A percentile compares a stretch with the other conserved stretches of the same genome.
Evolutionary conservation across 2,797 vertebrate genomes (phyloP).

Genomic region (Mus minutoides): DNA sequence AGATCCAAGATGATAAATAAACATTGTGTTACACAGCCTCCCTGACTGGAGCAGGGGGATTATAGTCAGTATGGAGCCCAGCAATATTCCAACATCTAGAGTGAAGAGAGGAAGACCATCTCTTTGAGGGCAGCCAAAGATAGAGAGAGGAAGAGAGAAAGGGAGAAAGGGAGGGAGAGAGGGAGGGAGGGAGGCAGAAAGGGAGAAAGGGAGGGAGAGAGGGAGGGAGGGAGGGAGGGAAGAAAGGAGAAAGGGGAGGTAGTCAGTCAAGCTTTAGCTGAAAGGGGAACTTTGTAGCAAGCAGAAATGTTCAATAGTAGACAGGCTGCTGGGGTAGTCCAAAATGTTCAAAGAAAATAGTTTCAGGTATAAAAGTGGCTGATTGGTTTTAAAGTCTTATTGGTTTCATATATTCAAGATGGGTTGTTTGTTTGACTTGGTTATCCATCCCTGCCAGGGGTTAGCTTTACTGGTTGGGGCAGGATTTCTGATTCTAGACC

Average conservation of each 20-base stretch:
- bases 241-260: no score
- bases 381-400: background rate
- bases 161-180: background rate
- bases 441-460: background rate
- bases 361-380: slow-evolving; percentile 10
- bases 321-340: background rate
- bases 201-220: background rate
- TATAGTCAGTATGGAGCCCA: background rate
- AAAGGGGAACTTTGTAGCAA: slow-evolving; percentile 2
- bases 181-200: background rate
- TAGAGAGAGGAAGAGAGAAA: background rate
- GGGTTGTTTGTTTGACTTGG: background rate
- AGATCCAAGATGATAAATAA: background rate
- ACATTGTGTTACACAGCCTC: background rate
- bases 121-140: background rate
- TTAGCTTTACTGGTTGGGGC: background rate
- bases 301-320: background rate
- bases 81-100: background rate
- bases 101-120: background rate
- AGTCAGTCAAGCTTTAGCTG: background rate
- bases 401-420: background rate
- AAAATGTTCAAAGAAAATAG: background rate
- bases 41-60: background rate
- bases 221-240: background rate
- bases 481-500: background rate